Evolutionary conservation across 2,113 vertebrate genomes (phyloP).

Genomic region (Cynopterus brachyotis): DNA sequence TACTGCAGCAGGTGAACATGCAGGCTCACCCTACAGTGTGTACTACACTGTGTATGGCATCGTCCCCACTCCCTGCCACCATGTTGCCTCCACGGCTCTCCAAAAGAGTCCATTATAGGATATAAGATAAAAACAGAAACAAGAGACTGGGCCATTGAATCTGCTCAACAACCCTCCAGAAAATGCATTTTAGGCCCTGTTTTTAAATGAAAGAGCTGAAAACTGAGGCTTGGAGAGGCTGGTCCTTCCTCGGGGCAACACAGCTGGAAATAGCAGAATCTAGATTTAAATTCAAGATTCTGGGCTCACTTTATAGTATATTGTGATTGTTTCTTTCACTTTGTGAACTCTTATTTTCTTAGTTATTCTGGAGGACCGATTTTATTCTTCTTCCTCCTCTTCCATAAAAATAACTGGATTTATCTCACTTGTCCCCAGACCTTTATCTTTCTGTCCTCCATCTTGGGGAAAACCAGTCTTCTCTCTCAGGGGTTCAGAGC

Average conservation of each 20-base stretch:
- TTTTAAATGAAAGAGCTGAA: background rate
- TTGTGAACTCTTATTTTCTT: background rate
- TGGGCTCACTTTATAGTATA: no score
- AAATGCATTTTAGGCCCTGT: background rate
- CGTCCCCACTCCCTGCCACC: background rate
- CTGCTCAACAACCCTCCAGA: background rate
- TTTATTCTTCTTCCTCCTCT: background rate
- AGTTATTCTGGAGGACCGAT: background rate
- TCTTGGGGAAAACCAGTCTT: background rate
- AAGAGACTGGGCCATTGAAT: background rate
- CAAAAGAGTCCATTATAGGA: no score
- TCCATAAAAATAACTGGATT: background rate
- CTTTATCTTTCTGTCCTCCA: background rate
- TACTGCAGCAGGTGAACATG: background rate
- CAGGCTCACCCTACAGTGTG: fast-evolving
- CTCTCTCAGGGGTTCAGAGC: background rate
- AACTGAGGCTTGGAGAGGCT: background rate
- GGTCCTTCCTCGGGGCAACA: background rate
- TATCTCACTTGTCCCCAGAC: background rate
- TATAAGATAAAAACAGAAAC: background rate
- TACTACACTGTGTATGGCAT: background rate
- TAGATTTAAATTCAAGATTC: no score
- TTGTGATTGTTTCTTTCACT: background rate
- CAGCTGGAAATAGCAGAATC: fast-evolving
- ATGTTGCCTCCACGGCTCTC: background rate